These are phyloP conservation scores for Psix sp. DNA, from an alignment of 1,140 invertebrate species.

Conservation along the genomic window DNA sequence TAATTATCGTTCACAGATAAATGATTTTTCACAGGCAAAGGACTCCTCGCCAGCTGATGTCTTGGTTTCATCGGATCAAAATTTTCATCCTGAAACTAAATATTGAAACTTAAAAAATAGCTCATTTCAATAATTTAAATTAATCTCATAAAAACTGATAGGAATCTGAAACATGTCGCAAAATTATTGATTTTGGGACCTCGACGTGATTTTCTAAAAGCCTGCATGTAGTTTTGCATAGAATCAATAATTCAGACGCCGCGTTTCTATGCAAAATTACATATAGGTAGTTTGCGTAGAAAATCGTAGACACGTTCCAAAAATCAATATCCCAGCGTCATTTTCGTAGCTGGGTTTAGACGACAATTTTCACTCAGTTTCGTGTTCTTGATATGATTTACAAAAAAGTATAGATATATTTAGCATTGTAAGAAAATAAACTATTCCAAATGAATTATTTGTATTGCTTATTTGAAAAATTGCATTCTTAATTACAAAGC, in stretches of 20 bases:
- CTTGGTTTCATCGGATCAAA: slow-evolving; percentile 49
- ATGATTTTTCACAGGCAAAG: slow-evolving; percentile 18
- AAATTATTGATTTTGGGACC: slow-evolving; percentile 38
- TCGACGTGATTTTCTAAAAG: slow-evolving; percentile 41
- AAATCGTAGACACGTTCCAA: slow-evolving; percentile 58
- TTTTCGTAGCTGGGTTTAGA: slow-evolving; percentile 51
- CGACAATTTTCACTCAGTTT: too few species aligned
- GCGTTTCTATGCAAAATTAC: slow-evolving; percentile 56
- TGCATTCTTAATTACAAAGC: too few species aligned
- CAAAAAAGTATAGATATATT: too few species aligned
- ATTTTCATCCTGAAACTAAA: slow-evolving; percentile 37
- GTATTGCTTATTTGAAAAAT: too few species aligned
- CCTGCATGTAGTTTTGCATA: slow-evolving; percentile 52
- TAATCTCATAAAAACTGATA: neutral
- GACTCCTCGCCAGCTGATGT: slow-evolving; percentile 30
- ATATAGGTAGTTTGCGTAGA: slow-evolving; percentile 57
- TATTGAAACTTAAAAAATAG: neutral
- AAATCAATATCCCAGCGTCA: slow-evolving; percentile 49
- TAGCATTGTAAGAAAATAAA: too few species aligned
- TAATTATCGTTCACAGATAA: slow-evolving; percentile 11
- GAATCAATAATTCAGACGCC: slow-evolving; percentile 58
- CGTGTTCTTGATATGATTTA: slow-evolving; percentile 6
- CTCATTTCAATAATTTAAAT: neutral
- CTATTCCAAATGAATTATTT: too few species aligned
- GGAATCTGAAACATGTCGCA: neutral